Conservation (phyloP, 2,888 invertebrate species). For the Conus canariensis region DNA sequence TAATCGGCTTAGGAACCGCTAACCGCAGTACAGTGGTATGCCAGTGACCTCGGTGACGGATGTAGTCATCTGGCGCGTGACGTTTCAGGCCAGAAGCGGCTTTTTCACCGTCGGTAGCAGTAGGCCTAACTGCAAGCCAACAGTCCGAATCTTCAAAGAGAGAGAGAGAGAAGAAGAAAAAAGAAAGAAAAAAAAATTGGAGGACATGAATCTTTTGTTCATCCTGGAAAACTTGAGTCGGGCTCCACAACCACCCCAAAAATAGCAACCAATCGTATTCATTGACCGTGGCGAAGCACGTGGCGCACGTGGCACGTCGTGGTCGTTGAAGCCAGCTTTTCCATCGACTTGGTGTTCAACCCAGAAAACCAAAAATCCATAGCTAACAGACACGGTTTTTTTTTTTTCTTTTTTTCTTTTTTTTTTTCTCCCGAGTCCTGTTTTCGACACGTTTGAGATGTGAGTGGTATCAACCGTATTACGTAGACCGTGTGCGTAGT, state of each 20-base stretch:
- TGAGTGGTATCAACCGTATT: too few relatives aligned
- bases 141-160: too few relatives aligned
- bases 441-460: too few relatives aligned
- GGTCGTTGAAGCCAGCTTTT: not conserved
- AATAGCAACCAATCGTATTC: conserved; percentile 11
- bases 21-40: not conserved
- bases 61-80: not conserved
- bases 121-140: not conserved
- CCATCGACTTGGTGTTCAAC: not conserved
- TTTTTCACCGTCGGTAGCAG: not conserved
- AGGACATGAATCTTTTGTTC: not conserved
- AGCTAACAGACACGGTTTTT: too few relatives aligned
- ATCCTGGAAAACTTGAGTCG: not conserved
- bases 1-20: conserved; percentile 17
- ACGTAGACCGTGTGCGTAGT: too few relatives aligned
- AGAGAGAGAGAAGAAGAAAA: too few relatives aligned
- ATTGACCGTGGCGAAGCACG: not conserved
- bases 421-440: too few relatives aligned
- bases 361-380: not conserved
- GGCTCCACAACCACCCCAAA: conserved; percentile 3
- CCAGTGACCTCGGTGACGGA: not conserved
- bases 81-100: not conserved
- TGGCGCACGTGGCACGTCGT: not conserved
- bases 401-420: not conserved
- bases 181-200: too few relatives aligned